Conservation (phyloP, 2,797 vertebrate genomes). For the Sebastes cheni region DNA sequence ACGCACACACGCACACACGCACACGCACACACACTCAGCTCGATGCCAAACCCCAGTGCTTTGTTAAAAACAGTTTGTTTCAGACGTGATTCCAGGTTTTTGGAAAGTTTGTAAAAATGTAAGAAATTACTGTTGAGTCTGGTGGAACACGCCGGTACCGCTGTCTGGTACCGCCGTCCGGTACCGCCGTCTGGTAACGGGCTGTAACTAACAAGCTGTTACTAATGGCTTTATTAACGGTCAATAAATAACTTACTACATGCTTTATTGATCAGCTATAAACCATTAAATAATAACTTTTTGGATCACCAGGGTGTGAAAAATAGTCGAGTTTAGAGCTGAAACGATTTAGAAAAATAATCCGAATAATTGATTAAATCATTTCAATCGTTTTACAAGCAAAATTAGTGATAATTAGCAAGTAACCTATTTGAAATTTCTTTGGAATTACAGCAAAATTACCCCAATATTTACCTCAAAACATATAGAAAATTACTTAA, state of each 20-base stretch:
- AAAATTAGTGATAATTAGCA: too few relatives aligned
- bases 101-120: slow-evolving; percentile 5
- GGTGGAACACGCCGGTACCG: background rate
- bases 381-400: too few relatives aligned
- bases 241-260: background rate
- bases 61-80: slow-evolving; percentile 4
- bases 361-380: too few relatives aligned
- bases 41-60: slow-evolving; percentile 59
- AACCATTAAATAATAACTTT: background rate
- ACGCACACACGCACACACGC: background rate
- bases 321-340: background rate
- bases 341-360: background rate
- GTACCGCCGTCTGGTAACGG: background rate
- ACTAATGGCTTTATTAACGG: slow-evolving; percentile 1
- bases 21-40: slow-evolving; percentile 10
- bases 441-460: too few relatives aligned
- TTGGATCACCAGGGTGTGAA: too few relatives aligned
- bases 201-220: too few relatives aligned
- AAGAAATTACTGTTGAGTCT: background rate
- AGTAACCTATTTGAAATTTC: too few relatives aligned
- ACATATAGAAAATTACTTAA: too few relatives aligned
- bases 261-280: background rate
- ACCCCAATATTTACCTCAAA: too few relatives aligned
- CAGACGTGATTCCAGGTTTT: background rate
- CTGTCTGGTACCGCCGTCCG: background rate